Base-by-base conservation (phyloP, 2,797 vertebrate genomes). In the Schizothorax lantsangensis region DNA sequence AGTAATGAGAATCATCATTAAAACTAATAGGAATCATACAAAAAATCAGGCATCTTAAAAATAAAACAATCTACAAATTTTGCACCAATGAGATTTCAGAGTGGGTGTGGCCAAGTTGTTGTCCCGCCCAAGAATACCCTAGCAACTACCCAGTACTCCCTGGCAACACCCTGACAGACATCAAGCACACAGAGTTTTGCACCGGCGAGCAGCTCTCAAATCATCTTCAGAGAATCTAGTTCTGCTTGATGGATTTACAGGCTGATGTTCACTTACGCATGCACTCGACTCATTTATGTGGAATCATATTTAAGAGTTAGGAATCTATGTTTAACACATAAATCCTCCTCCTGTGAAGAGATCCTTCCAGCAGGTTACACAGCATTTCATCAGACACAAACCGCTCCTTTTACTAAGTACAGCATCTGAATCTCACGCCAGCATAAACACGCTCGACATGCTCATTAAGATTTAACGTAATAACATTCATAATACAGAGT, bases 351-450 rank as follows among this genome's bases (percentile, higher is more conserved):
- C 47, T 2, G 62, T 68, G 45, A 36, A 49, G 12, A 45, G 30
- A 81, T 47, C 40, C 21, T n/a, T 81, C 69, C 45, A 69, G 62
- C 79, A 36, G 80, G 45, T 81, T 81, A 69, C 80, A 17, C 49
- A 38, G 40, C 64, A 45, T 81, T 81, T 81, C 80, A 81, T 81
- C 80, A 81, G 47, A 36, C 80, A 52, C 45, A 69, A 38, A 52
- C 52, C 30, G 68, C 57, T 72, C 10, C 66, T 79, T 73, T 77
- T 77, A 68, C 23, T 54, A 66, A 66, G 26, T 30, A 30, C 26
- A 66, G 26, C 26, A 33, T 91, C 88, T 68, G 17, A 89, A 88
- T 79, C 19, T 90, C 88, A 62, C 86, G 83, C 90, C 91, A 90
- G 92, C 23, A 66, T 45, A 66, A 68, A 68, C 79, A 68, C 17